Conservation (phyloP, 2,113 vertebrate genomes). For the Chloebia gouldiae region DNA sequence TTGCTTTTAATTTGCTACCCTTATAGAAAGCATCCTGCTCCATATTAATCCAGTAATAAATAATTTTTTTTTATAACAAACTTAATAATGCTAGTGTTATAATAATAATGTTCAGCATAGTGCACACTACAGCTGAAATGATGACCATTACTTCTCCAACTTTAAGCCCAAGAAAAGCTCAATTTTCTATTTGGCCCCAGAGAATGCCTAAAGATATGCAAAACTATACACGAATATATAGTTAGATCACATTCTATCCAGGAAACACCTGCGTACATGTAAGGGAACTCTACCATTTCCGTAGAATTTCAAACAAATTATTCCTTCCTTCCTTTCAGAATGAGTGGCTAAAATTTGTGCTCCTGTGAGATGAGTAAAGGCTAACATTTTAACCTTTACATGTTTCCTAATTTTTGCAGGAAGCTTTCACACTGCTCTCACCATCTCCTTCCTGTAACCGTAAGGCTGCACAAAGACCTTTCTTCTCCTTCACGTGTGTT, state of each 20-base stretch:
- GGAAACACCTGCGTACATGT: slow-evolving; percentile 6
- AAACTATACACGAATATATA: neutral
- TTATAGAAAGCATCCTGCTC: neutral
- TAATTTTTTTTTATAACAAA: neutral
- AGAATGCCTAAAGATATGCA: neutral
- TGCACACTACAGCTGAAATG: fast-evolving
- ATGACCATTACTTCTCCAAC: neutral
- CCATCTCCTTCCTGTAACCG: neutral
- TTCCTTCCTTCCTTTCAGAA: slow-evolving; percentile 44
- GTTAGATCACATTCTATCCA: neutral
- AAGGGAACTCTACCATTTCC: slow-evolving; percentile 15
- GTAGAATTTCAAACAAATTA: neutral
- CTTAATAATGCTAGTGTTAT: neutral
- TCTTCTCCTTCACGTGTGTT: neutral
- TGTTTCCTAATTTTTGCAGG: neutral
- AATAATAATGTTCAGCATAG: neutral
- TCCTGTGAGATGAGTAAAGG: neutral
- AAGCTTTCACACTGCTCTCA: neutral
- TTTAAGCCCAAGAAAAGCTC: neutral
- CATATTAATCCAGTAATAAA: neutral
- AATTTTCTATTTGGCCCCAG: neutral
- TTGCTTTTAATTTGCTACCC: neutral
- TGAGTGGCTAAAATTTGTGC: neutral
- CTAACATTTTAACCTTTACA: neutral
- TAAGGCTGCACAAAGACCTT: neutral